These are phyloP conservation scores for Amitus sp. DNA, from an alignment of 2,888 invertebrate species.

Conservation along the genomic window DNA sequence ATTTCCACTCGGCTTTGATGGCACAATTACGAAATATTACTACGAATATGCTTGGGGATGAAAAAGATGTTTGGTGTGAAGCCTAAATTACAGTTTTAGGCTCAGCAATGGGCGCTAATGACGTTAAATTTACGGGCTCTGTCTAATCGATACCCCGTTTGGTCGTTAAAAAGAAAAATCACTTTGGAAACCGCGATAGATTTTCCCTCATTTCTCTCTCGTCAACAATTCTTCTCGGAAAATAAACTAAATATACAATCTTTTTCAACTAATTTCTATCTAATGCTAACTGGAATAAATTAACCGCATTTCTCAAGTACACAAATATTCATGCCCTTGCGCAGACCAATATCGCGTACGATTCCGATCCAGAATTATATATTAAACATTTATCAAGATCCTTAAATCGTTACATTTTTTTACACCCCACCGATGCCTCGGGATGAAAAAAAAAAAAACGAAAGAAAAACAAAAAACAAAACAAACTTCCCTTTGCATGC, in stretches of 20 bases:
- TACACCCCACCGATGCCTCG: constrained; percentile 1
- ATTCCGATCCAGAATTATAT: background rate
- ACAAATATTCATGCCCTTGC: background rate
- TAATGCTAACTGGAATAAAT: background rate
- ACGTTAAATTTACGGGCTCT: background rate
- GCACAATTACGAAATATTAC: background rate
- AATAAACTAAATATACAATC: constrained; percentile 2
- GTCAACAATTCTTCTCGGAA: background rate
- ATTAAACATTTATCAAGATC: constrained; percentile 3
- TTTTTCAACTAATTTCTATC: background rate
- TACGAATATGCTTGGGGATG: background rate
- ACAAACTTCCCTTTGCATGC: background rate
- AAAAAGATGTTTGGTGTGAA: too few relatives aligned
- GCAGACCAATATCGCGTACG: background rate
- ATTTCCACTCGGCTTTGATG: background rate
- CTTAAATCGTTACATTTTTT: constrained; percentile 5
- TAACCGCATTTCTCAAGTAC: background rate
- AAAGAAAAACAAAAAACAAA: too few relatives aligned
- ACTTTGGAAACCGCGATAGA: constrained; percentile 1
- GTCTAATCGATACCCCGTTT: too few relatives aligned
- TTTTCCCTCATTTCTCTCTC: background rate
- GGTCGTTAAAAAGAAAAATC: background rate
- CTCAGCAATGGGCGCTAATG: too few relatives aligned
- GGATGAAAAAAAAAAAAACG: background rate
- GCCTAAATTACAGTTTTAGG: too few relatives aligned